Evolutionary conservation across 2,888 invertebrate species (phyloP).

Genomic region (Chymomyza procnemis): DNA sequence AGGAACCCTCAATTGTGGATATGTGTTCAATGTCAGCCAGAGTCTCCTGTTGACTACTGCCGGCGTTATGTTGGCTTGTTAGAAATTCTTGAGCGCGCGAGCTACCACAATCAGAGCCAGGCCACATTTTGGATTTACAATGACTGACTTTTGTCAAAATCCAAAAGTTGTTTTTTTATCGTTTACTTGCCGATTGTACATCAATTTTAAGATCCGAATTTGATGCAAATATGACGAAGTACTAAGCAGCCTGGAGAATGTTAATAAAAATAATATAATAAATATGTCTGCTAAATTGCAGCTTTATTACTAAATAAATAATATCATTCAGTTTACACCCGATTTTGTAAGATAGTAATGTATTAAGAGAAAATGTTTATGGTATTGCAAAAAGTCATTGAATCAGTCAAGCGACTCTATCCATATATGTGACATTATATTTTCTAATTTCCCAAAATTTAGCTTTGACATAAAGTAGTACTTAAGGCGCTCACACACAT

Average conservation of each 20-base stretch:
- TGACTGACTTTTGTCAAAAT: background rate
- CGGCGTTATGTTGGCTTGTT: slow-evolving; percentile 68
- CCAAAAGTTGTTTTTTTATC: background rate
- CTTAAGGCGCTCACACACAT: too few relatives aligned
- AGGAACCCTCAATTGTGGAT: slow-evolving; percentile 86
- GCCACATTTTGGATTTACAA: slow-evolving; percentile 48
- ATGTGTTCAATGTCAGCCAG: slow-evolving; percentile 82
- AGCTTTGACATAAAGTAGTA: too few relatives aligned
- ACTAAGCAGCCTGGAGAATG: too few relatives aligned
- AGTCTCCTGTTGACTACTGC: slow-evolving; percentile 81
- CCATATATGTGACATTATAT: too few relatives aligned
- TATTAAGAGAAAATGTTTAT: too few relatives aligned
- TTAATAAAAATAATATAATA: background rate
- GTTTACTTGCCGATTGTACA: background rate
- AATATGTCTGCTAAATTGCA: background rate
- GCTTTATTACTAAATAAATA: background rate
- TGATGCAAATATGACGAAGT: too few relatives aligned
- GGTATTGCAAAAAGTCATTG: too few relatives aligned
- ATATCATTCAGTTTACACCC: background rate
- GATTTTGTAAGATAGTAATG: too few relatives aligned
- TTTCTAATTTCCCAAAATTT: too few relatives aligned
- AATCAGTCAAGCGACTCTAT: too few relatives aligned
- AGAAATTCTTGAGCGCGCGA: slow-evolving; percentile 74
- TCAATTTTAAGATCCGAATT: background rate
- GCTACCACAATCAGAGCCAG: slow-evolving; percentile 76